Conservation (phyloP, 92 coral and sea anemone genomes). For the Chrysogorgia sp. region DNA sequence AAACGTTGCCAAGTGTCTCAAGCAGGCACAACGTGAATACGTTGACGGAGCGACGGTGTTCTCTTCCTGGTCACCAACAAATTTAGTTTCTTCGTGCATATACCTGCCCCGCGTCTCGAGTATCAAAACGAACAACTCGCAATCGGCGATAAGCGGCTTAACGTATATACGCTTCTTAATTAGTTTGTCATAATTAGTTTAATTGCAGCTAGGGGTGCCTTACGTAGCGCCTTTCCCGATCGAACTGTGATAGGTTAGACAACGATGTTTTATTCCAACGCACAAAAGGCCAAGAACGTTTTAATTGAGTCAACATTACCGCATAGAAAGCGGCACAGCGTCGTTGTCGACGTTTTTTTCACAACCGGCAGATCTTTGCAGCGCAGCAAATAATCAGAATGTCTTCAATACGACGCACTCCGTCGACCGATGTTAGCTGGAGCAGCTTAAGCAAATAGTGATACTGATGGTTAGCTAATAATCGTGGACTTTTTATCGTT, state of each 20-base stretch:
- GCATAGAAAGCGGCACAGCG: constrained; percentile 38
- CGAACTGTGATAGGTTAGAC: constrained; percentile 12
- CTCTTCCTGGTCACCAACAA: neutral
- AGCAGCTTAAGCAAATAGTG: too few relatives aligned
- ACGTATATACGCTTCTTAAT: constrained; percentile 26
- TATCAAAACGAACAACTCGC: neutral
- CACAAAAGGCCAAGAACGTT: constrained; percentile 32
- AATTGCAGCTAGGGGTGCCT: constrained; percentile 28
- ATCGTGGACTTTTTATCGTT: too few relatives aligned
- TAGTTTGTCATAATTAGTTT: constrained; percentile 45
- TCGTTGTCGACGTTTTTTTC: neutral
- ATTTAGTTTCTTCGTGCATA: neutral
- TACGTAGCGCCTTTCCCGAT: constrained; percentile 5
- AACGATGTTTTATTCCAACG: constrained; percentile 21
- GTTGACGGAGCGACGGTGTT: too few relatives aligned
- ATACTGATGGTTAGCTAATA: too few relatives aligned
- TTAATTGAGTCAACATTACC: constrained; percentile 33
- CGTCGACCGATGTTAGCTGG: too few relatives aligned
- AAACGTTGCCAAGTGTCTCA: too few relatives aligned
- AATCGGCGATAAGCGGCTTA: neutral
- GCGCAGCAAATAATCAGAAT: neutral
- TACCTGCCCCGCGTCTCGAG: too few relatives aligned
- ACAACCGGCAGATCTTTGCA: neutral
- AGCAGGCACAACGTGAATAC: too few relatives aligned
- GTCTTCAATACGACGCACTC: too few relatives aligned